These are phyloP conservation scores for Xiphophorus couchianus DNA, from an alignment of 2,113 vertebrate species.

Conservation along the genomic window DNA sequence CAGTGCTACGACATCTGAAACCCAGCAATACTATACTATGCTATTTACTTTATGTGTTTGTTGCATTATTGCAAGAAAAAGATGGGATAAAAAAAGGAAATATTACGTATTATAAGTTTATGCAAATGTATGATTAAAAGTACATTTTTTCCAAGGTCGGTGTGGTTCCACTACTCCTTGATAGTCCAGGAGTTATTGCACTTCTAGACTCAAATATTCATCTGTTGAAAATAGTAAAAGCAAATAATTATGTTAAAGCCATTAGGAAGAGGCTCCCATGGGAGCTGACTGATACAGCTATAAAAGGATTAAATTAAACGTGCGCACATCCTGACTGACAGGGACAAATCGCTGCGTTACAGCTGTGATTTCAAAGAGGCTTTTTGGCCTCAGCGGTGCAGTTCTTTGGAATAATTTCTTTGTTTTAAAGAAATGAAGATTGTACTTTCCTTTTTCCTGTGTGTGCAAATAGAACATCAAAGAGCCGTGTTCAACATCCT, in stretches of 20 bases:
- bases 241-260: conserved; percentile 54
- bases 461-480: conserved; percentile 21
- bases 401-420: conserved; percentile 16
- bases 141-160: not conserved
- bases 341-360: conserved; percentile 26
- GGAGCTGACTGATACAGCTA: conserved; percentile 48
- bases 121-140: not conserved
- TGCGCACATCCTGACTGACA: conserved; percentile 48
- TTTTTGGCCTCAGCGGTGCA: conserved; percentile 9
- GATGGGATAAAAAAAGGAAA: no score
- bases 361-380: conserved; percentile 29
- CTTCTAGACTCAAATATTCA: conserved; percentile 42
- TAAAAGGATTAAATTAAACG: conserved; percentile 63
- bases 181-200: conserved; percentile 61
- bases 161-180: conserved; percentile 15
- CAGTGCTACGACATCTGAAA: no score
- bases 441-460: conserved; percentile 1
- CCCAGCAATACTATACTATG: no score
- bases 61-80: no score
- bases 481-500: conserved; percentile 49
- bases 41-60: no score
- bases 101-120: not conserved
- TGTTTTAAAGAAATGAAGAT: conserved; percentile 40
- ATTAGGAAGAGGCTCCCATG: conserved; percentile 38
- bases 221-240: conserved; percentile 36